These are phyloP conservation scores for Charadrius vociferus DNA, from an alignment of 2,113 vertebrate genomes.

Conservation along the genomic window DNA sequence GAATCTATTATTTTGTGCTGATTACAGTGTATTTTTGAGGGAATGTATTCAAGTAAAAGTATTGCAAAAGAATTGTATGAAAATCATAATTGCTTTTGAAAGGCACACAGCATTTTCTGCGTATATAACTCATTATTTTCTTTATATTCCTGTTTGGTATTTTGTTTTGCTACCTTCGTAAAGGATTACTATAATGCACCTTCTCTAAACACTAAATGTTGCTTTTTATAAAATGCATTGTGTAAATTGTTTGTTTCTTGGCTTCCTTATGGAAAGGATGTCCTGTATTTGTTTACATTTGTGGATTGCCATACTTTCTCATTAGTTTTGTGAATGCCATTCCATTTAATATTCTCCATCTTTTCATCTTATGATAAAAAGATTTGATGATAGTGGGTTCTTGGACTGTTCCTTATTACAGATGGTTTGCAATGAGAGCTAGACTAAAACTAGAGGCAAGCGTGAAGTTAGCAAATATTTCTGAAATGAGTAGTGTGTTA, in stretches of 20 bases:
- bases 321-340: neutral
- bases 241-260: conserved; percentile 31
- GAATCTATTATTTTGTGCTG: neutral
- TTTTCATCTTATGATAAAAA: neutral
- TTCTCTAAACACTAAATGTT: neutral
- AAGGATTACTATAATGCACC: neutral
- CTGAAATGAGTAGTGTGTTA: neutral
- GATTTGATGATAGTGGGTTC: neutral
- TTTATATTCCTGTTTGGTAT: neutral
- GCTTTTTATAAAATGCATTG: neutral
- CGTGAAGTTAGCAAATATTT: neutral
- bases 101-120: neutral
- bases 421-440: neutral
- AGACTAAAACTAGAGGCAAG: neutral
- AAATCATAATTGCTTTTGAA: neutral
- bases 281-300: conserved; percentile 1
- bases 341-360: neutral
- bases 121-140: neutral
- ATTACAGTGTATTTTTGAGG: neutral
- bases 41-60: neutral
- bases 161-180: neutral
- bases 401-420: neutral
- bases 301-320: neutral
- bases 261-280: conserved; percentile 33
- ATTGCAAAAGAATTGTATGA: neutral